A percentile compares a stretch with the other conserved stretches of the same genome.
Evolutionary conservation across 2,113 vertebrate species (phyloP).

Genomic region (Ranitomeya imitator): DNA sequence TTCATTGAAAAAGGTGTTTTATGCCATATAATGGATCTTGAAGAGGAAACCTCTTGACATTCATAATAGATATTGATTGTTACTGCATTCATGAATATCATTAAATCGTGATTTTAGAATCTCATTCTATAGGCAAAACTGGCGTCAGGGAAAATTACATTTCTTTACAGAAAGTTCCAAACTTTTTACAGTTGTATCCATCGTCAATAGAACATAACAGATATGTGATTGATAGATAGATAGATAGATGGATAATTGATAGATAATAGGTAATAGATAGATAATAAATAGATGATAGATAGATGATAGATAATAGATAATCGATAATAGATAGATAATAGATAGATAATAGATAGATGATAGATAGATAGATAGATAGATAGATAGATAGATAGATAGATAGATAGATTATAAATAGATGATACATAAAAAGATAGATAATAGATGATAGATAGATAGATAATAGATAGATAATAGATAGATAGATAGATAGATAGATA

Average conservation of each 20-base stretch:
- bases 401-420: too few species aligned
- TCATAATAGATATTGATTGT: constrained; percentile 46
- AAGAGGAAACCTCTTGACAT: constrained; percentile 61
- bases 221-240: background rate
- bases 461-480: too few species aligned
- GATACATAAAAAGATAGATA: too few species aligned
- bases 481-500: too few species aligned
- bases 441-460: too few species aligned
- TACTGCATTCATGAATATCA: constrained; percentile 60
- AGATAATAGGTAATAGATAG: constrained; percentile 10
- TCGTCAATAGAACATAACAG: background rate
- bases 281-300: background rate
- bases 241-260: background rate
- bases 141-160: constrained; percentile 33
- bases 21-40: constrained; percentile 59
- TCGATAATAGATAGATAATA: constrained; percentile 3
- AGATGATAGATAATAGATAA: background rate
- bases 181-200: background rate
- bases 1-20: constrained; percentile 67
- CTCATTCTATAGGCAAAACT: constrained; percentile 45
- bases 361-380: background rate
- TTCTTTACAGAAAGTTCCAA: background rate
- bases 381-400: too few species aligned
- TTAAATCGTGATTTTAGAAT: constrained; percentile 62
- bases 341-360: background rate